These are phyloP conservation scores for Balaeniceps rex DNA, from an alignment of 2,113 vertebrate genomes.

Conservation along the genomic window DNA sequence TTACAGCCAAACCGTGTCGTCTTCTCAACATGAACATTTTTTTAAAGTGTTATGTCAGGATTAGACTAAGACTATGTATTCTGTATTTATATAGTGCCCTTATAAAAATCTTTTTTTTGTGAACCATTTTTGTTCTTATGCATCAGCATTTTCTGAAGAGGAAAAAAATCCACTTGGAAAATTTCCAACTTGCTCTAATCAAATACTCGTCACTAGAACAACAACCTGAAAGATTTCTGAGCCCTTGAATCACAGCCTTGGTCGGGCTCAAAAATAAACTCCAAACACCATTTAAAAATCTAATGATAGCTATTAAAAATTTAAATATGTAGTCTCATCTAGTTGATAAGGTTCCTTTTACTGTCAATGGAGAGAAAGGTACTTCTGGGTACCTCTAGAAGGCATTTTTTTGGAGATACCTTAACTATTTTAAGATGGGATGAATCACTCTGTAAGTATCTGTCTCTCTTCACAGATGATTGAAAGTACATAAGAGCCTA, in stretches of 20 bases:
- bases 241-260: not conserved
- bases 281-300: not conserved
- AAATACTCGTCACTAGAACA: not conserved
- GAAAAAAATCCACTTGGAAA: not conserved
- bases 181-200: not conserved
- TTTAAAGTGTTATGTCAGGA: not conserved
- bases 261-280: not conserved
- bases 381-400: not conserved
- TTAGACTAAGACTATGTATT: not conserved
- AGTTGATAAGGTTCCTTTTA: not conserved
- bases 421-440: not conserved
- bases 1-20: not conserved
- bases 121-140: accelerated
- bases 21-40: not conserved
- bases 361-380: not conserved
- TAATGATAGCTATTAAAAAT: not conserved
- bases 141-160: not conserved
- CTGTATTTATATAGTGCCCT: not conserved
- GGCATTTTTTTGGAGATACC: not conserved
- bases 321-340: not conserved
- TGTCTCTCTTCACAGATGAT: not conserved
- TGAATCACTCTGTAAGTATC: not conserved
- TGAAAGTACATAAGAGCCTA: not conserved
- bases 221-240: not conserved
- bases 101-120: not conserved